These are phyloP conservation scores for Ancistrus triradiatus DNA, from an alignment of 2,113 vertebrate species.

Conservation along the genomic window DNA sequence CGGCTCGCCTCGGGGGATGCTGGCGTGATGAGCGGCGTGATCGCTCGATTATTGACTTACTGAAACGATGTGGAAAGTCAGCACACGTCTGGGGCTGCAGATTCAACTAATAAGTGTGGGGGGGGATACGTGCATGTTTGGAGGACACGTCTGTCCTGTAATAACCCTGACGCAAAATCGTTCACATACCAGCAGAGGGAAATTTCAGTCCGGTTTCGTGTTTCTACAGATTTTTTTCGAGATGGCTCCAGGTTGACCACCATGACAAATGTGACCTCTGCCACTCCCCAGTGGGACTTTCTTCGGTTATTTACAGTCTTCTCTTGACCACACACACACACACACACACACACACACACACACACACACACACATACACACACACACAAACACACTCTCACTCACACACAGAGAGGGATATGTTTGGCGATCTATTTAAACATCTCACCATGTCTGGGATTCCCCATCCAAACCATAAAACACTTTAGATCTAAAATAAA, in stretches of 20 bases:
- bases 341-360: not conserved
- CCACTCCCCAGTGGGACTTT: slow-evolving; percentile 17
- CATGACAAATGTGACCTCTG: slow-evolving; percentile 27
- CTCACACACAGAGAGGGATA: too few relatives aligned
- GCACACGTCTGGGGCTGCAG: not conserved
- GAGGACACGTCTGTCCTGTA: too few relatives aligned
- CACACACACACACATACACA: slow-evolving; percentile 16
- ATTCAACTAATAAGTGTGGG: too few relatives aligned
- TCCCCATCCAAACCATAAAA: slow-evolving; percentile 1
- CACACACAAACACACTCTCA: slow-evolving; percentile 12
- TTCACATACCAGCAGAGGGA: not conserved
- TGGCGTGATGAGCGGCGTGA: slow-evolving; percentile 41
- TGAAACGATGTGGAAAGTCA: not conserved
- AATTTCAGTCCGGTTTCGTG: too few relatives aligned
- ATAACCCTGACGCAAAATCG: not conserved
- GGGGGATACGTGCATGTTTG: too few relatives aligned
- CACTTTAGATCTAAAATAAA: too few relatives aligned
- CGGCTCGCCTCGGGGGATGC: slow-evolving; percentile 18
- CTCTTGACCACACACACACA: slow-evolving; percentile 33
- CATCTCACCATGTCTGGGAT: slow-evolving; percentile 2
- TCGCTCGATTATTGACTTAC: slow-evolving; percentile 45
- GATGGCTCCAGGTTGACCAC: slow-evolving; percentile 19
- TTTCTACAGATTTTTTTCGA: too few relatives aligned
- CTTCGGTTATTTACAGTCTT: slow-evolving; percentile 34
- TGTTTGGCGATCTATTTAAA: slow-evolving; percentile 23